Percentiles rank a stretch among this genome's conserved stretches.
phyloP scores from a whole-genome alignment of 2,888 invertebrate genomes.

The Cordilura impudica region DNA sequence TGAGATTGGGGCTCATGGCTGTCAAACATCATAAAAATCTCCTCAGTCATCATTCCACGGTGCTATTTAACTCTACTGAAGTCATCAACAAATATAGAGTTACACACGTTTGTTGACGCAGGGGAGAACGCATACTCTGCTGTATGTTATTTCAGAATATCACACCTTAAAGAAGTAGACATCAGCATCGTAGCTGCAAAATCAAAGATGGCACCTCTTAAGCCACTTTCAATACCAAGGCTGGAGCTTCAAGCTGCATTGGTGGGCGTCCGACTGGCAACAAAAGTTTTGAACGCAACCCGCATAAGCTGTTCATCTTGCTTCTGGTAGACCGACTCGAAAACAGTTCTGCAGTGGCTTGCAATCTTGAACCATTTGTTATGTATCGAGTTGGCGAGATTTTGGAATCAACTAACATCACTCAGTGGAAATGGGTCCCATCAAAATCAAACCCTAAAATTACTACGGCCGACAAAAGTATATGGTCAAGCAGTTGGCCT shows the following conservation, averaged over 20 bases:
- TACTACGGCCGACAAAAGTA: not conserved
- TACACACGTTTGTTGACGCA: conserved; percentile 47
- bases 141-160: conserved; percentile 37
- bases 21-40: not conserved
- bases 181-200: conserved; percentile 36
- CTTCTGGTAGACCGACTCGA: conserved; percentile 50
- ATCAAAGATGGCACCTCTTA: conserved; percentile 39
- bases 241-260: conserved; percentile 49
- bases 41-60: conserved; percentile 3
- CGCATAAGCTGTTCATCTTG: not conserved
- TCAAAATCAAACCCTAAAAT: conserved; percentile 56
- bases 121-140: conserved; percentile 46
- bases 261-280: conserved; percentile 28
- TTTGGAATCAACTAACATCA: conserved; percentile 47
- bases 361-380: conserved; percentile 50
- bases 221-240: conserved; percentile 46
- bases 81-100: conserved; percentile 9
- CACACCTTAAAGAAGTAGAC: not conserved
- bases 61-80: conserved; percentile 24
- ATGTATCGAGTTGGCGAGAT: conserved; percentile 54
- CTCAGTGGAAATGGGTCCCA: conserved; percentile 49
- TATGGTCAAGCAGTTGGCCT: conserved; percentile 20
- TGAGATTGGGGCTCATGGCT: not conserved
- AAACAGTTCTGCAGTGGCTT: conserved; percentile 56
- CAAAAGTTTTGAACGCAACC: not conserved